phyloP scores from a whole-genome alignment of 2,113 vertebrate genomes.

The Pan troglodytes region NHGRI_mPanTro3-v2.1_pri NC_072403.2:134886501-134887000 shows the following conservation, averaged over 20 bases:
- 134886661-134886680: no score
- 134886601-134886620: no score
- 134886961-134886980: background rate
- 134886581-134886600: no score
- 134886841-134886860: background rate
- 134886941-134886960: slow-evolving; percentile 12
- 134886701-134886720: background rate
- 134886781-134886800: background rate
- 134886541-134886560: no score
- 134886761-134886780: background rate
- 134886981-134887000: background rate
- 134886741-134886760: background rate
- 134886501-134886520: no score
- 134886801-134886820: background rate
- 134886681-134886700: no score
- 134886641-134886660: no score
- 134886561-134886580: no score
- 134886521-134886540: no score
- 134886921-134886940: slow-evolving; percentile 42
- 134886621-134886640: no score
- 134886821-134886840: background rate
- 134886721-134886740: background rate
- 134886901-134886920: slow-evolving; percentile 19
- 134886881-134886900: background rate
- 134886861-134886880: background rate